A percentile compares a stretch with the other conserved stretches of the same genome.
Conservation (phyloP, 2,797 vertebrate genomes). For the Sternarchorhynchus goeldii region DNA sequence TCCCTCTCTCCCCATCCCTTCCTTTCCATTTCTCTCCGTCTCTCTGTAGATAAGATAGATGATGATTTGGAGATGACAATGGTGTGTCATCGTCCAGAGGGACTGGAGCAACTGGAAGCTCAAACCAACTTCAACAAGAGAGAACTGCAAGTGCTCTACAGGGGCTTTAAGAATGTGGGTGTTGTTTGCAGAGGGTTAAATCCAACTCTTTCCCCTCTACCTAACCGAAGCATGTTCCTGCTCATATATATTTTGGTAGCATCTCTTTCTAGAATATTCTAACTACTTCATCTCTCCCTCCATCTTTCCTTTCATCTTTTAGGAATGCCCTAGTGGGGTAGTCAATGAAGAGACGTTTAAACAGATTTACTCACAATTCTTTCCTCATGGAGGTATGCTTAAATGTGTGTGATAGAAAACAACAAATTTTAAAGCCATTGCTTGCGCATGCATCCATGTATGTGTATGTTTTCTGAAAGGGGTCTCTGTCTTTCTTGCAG, state of each 20-base stretch:
- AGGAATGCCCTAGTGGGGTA: constrained; percentile 95
- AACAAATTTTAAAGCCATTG: not conserved
- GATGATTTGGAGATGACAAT: constrained; percentile 95
- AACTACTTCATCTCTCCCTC: not conserved
- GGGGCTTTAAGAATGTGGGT: constrained; percentile 96
- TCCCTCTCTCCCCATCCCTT: not conserved
- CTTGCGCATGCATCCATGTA: not conserved
- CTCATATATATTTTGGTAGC: too few species aligned
- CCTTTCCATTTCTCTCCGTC: not conserved
- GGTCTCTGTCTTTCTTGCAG: constrained; percentile 69
- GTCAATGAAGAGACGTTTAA: constrained; percentile 98
- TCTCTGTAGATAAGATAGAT: constrained; percentile 85
- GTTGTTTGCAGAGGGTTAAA: not conserved
- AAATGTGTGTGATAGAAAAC: not conserved
- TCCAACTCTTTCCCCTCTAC: too few species aligned
- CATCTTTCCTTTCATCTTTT: constrained; percentile 39
- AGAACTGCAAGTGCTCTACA: constrained; percentile 95
- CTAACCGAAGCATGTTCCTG: too few species aligned
- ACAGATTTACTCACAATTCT: constrained; percentile 97
- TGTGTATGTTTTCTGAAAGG: not conserved
- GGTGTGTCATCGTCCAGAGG: constrained; percentile 93
- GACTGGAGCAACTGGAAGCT: constrained; percentile 89
- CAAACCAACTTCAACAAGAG: constrained; percentile 94
- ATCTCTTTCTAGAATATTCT: not conserved
- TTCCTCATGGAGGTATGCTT: constrained; percentile 91